These are phyloP conservation scores for Anagyrus pseudococci DNA, from an alignment of 2,888 invertebrate genomes.

Conservation along the genomic window DNA sequence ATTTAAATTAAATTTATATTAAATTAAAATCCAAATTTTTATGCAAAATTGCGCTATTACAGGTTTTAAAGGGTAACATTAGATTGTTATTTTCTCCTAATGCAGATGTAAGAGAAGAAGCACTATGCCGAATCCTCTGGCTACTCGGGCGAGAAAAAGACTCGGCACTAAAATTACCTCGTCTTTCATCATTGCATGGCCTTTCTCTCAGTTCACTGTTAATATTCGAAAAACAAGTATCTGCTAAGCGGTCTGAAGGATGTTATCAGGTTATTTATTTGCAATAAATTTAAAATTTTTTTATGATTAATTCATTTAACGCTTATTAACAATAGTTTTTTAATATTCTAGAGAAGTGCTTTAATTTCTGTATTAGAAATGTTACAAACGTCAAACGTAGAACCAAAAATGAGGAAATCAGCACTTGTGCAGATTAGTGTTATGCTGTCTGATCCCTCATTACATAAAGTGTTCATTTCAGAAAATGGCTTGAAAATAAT, in stretches of 20 bases:
- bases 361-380: slow-evolving; percentile 58
- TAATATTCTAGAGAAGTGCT: slow-evolving; percentile 61
- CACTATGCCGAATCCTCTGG: slow-evolving; percentile 64
- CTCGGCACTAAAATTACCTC: slow-evolving; percentile 61
- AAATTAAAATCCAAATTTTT: slow-evolving; percentile 5
- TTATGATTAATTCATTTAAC: too few relatives aligned
- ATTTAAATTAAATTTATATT: background rate
- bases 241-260: slow-evolving; percentile 50
- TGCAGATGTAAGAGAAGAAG: slow-evolving; percentile 62
- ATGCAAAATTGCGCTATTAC: too few relatives aligned
- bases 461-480: slow-evolving; percentile 69
- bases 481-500: slow-evolving; percentile 66
- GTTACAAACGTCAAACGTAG: slow-evolving; percentile 61
- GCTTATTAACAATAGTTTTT: background rate
- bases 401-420: slow-evolving; percentile 72
- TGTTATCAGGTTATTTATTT: slow-evolving; percentile 51
- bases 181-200: slow-evolving; percentile 63
- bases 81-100: slow-evolving; percentile 62
- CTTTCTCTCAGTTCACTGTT: slow-evolving; percentile 62
- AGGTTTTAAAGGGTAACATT: slow-evolving; percentile 65
- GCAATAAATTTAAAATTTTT: too few relatives aligned
- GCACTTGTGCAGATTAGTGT: slow-evolving; percentile 74
- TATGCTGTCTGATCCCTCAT: slow-evolving; percentile 69
- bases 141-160: slow-evolving; percentile 62
- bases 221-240: slow-evolving; percentile 52